Evolutionary conservation across 2,888 invertebrate genomes (phyloP).

Genomic region (Dyspetes luteomarginatus): DNA sequence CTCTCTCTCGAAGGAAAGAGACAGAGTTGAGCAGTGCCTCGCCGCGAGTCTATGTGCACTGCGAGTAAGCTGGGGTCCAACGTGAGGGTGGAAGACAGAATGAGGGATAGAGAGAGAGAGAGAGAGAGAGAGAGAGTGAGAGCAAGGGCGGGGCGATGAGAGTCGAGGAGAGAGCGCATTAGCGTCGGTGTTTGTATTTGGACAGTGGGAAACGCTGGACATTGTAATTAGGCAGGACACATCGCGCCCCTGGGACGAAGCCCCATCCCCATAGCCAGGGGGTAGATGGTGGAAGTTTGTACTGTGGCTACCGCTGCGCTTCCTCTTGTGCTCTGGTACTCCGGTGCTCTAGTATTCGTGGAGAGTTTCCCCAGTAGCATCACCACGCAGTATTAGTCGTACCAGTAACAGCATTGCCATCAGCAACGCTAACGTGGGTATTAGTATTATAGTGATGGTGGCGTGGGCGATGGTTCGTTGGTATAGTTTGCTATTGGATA

Average conservation of each 20-base stretch:
- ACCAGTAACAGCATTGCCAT: conserved; percentile 37
- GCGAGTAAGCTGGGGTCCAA: too few species aligned
- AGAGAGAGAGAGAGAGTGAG: conserved; percentile 38
- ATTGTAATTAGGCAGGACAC: conserved; percentile 83
- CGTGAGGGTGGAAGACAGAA: conserved; percentile 32
- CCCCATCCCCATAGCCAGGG: conserved; percentile 28
- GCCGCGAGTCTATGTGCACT: conserved; percentile 15
- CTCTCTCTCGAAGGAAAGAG: not conserved
- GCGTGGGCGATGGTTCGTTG: conserved; percentile 57
- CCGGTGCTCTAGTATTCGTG: conserved; percentile 38
- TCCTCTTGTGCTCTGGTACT: conserved; percentile 34
- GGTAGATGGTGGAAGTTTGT: conserved; percentile 55
- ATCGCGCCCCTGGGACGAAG: conserved; percentile 81
- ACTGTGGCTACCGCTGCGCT: conserved; percentile 24
- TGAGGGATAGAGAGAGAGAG: conserved; percentile 20
- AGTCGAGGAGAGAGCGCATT: conserved; percentile 74
- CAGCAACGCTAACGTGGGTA: conserved; percentile 46
- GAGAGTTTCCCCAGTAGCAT: conserved; percentile 40
- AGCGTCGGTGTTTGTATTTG: conserved; percentile 80
- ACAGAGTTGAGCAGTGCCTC: conserved; percentile 6
- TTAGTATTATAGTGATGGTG: conserved; percentile 57
- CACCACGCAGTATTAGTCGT: conserved; percentile 33
- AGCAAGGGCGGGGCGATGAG: conserved; percentile 51
- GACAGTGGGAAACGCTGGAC: conserved; percentile 79
- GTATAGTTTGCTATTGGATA: conserved; percentile 41